Evolutionary conservation across 2,888 invertebrate genomes (phyloP), one percentile per base, ranked within the genome.

Genomic region (Thereva nobilitata): DNA sequence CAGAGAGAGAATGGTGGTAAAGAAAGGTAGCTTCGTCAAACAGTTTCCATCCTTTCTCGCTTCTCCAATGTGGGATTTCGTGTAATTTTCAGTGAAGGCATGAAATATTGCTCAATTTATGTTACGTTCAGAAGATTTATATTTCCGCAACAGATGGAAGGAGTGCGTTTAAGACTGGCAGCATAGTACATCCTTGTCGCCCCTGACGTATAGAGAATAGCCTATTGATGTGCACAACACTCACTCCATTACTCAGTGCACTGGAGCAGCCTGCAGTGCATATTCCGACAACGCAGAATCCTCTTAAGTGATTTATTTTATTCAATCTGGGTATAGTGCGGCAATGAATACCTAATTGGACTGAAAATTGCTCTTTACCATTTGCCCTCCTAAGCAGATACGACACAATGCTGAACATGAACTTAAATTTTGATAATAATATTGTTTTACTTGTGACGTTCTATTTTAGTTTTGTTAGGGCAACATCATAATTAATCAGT

Each of bases 31-130:
- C 23, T 23, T 23, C 23, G 23, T 23, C 23, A 23, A 23, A 23
- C 23, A 23, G 23, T 23, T 23, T 23, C 23, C 23, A 23, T 23
- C 23, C 23, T 23, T 23, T 23, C 23, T 23, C 23, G 45, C 57
- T 12, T 38, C 4, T 47, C 63, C 38, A 34, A 64, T 56, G 55
- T 56, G 50, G 67, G 57, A 68, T 68, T 64, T 56, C n/a, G 64
- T 59, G 64, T 68, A 68, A 68, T 68, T 64, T 68, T 54, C 64
- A 57, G 64, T 57, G 54, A 64, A 57, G 64, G 64, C 67, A 68
- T 68, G 67, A 68, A 68, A 68, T 68, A 68, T 64, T 59, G 67
- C 57, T 64, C 67, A 68, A 68, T 68, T 68, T 57, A 64, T 56
- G 64, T 64, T 52, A 57, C 64, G 52, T 41, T 52, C 42, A 23